Base-by-base conservation (phyloP, 2,113 vertebrate genomes). In the Percopsis transmontana region DNA sequence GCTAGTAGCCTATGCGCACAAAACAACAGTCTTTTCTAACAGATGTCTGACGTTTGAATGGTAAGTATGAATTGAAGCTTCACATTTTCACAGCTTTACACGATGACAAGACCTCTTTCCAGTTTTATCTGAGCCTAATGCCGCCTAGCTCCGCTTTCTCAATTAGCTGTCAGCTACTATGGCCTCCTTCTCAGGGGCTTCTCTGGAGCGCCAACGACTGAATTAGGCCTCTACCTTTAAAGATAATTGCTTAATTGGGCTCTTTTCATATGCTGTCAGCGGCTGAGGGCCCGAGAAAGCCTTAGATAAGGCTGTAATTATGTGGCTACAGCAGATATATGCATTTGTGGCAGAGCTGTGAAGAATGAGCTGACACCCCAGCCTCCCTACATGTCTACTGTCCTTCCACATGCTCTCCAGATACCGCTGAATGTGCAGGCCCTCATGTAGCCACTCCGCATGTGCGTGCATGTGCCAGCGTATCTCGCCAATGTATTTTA, bases 171-270 rank as follows among this genome's bases (percentile, higher is more conserved):
- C 89, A 88, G 74, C 62, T 58, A 15, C 64, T 38, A 76, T 70
- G 59, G 67, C 72, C 82, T 85, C 74, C 74, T 75, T 72, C 65
- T 71, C 77, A 76, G 44, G 27, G 67, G 76, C 77, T 71, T 83
- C 88, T 85, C 81, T 78, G 60, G 59, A 77, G 85, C 86, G 81
- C 78, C 74, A 87, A 85, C 89, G 87, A 87, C 85, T 87, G 88
- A 79, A 90, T 89, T 89, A 87, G 79, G 59, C 84, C 84, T 74
- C 77, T 81, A 87, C 87, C 87, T 90, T 87, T 83, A 88, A 74
- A 90, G 85, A 90, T 90, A 93, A 92, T 91, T 89, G 80, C 89
- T 86, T 92, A 90, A 91, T 91, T 91, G 87, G 84, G 68, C 70
- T 76, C 87, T 87, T 91, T 88, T 91, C 84, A 89, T 86, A 77